Conservation (phyloP, 2,797 vertebrate species). For the Pyrocephalus nanus region DNA sequence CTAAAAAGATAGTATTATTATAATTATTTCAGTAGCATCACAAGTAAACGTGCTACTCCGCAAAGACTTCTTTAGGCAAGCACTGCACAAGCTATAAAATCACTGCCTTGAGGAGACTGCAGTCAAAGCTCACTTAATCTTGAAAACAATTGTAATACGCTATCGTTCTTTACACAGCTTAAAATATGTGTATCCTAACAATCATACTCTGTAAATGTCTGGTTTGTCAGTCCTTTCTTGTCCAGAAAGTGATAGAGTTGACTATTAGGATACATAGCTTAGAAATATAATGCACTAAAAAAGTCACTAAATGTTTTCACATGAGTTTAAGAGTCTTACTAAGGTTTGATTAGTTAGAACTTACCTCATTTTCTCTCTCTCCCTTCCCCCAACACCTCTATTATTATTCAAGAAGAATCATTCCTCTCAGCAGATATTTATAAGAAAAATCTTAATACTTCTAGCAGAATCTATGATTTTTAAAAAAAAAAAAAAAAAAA, state of each 20-base stretch:
- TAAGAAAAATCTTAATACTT: not conserved
- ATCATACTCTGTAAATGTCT: not conserved
- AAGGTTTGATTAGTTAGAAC: not conserved
- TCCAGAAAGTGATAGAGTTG: not conserved
- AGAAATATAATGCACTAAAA: not conserved
- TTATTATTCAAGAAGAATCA: slow-evolving; percentile 1
- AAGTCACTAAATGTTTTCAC: not conserved
- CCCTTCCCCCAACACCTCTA: not conserved
- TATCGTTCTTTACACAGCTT: not conserved
- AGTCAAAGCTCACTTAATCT: not conserved
- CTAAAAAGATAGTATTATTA: not conserved
- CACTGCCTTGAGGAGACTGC: not conserved
- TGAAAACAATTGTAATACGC: not conserved
- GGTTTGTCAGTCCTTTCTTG: not conserved
- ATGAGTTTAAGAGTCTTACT: not conserved
- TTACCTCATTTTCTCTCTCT: rapidly evolving
- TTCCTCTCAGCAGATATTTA: not conserved
- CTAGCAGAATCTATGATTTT: slow-evolving; percentile 1
- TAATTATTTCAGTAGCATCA: not conserved
- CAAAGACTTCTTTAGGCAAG: not conserved
- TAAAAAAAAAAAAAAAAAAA: not conserved
- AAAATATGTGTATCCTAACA: not conserved
- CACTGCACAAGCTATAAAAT: not conserved
- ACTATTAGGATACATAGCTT: not conserved
- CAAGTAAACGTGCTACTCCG: not conserved